phyloP scores from a whole-genome alignment of 2,113 vertebrate species.

The Nycticebus coucang region DNA sequence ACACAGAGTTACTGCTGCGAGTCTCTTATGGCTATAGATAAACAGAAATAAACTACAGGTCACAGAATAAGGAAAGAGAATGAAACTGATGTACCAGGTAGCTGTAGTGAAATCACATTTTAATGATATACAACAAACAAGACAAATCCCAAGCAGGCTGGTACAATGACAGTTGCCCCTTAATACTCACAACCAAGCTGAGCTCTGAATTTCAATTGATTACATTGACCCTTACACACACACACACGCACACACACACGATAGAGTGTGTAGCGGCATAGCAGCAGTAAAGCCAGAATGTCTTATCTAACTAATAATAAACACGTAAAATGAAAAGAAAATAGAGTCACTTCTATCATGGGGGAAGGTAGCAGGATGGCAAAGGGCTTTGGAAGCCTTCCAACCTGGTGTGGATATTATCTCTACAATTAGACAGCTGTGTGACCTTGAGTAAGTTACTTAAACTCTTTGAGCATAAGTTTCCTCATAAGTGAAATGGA shows the following conservation, averaged over 20 bases:
- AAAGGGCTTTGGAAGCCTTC: background rate
- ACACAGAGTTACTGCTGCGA: constrained; percentile 54
- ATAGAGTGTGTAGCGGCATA: background rate
- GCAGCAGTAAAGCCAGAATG: background rate
- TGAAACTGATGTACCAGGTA: background rate
- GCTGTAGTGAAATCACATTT: background rate
- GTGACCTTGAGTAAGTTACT: background rate
- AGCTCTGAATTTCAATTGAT: background rate
- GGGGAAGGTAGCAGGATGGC: background rate
- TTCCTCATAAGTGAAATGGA: background rate
- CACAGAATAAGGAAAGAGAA: constrained; percentile 36
- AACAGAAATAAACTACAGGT: constrained; percentile 16
- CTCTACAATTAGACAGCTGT: background rate
- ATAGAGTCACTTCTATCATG: background rate
- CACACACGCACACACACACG: too few relatives aligned
- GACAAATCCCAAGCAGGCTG: constrained; percentile 1
- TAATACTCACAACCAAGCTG: background rate
- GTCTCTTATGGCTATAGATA: background rate
- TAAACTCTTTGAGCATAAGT: background rate
- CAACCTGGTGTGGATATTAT: background rate
- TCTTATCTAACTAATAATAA: background rate
- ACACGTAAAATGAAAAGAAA: constrained; percentile 11
- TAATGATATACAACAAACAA: background rate
- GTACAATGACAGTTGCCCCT: background rate
- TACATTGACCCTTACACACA: background rate